These are phyloP conservation scores for Carcharodon carcharias DNA, from an alignment of 2,797 vertebrate genomes.

Conservation along the genomic window DNA sequence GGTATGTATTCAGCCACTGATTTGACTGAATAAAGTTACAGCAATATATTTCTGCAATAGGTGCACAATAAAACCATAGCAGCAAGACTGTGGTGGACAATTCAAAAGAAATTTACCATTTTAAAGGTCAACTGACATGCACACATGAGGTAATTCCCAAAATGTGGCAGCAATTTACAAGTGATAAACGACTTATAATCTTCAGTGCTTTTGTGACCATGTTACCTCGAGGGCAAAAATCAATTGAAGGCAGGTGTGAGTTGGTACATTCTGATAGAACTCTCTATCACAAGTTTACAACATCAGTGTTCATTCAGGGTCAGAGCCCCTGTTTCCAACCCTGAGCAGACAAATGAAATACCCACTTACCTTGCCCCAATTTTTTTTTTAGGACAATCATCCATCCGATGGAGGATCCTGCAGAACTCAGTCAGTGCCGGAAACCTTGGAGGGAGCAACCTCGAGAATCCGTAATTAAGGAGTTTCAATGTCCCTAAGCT, in stretches of 20 bases:
- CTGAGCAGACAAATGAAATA: too few relatives aligned
- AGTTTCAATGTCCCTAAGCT: too few relatives aligned
- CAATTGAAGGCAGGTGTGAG: constrained; percentile 28
- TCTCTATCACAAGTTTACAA: constrained; percentile 20
- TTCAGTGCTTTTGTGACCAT: constrained; percentile 18
- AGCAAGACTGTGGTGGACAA: background rate
- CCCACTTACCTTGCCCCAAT: too few relatives aligned
- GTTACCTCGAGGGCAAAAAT: constrained; percentile 22
- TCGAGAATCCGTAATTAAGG: too few relatives aligned
- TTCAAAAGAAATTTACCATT: background rate
- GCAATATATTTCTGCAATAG: background rate
- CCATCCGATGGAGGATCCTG: too few relatives aligned
- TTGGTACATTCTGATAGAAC: background rate
- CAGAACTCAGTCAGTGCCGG: too few relatives aligned
- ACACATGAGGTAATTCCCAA: constrained; percentile 21
- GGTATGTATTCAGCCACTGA: background rate
- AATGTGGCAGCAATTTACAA: constrained; percentile 36
- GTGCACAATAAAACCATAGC: background rate
- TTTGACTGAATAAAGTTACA: background rate
- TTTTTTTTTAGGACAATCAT: too few relatives aligned
- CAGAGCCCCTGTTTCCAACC: too few relatives aligned
- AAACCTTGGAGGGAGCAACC: too few relatives aligned
- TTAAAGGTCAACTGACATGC: constrained; percentile 31
- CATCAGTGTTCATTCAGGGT: background rate
- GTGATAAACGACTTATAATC: constrained; percentile 33